A percentile compares a stretch with the other conserved stretches of the same genome.
phyloP scores from a whole-genome alignment of 1,140 invertebrate genomes.

The Sycophila sp. region DNA sequence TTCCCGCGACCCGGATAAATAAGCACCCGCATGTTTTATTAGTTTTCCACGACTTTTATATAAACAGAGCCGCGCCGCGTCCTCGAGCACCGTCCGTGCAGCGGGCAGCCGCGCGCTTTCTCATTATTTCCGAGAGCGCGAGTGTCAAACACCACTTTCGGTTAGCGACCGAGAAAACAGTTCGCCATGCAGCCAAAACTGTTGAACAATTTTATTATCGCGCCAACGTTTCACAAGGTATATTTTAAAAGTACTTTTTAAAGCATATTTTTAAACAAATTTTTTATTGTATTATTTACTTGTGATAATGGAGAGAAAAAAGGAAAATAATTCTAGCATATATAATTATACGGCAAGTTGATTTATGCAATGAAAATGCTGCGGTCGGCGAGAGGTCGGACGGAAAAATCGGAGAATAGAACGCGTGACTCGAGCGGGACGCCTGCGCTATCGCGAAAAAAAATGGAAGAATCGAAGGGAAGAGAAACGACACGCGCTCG shows the following conservation, averaged over 20 bases:
- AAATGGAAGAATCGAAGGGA: background rate
- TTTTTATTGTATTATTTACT: background rate
- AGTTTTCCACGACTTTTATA: background rate
- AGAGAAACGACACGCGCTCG: background rate
- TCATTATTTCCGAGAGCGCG: no score
- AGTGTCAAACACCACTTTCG: no score
- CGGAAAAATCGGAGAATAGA: background rate
- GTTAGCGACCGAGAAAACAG: no score
- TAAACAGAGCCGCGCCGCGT: no score
- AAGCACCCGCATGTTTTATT: slow-evolving; percentile 3
- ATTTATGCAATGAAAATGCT: background rate
- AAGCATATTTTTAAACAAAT: background rate
- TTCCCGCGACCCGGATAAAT: slow-evolving; percentile 3
- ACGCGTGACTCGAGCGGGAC: background rate
- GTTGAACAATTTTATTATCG: no score
- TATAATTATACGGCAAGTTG: background rate
- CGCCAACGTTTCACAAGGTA: no score
- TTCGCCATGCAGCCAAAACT: no score
- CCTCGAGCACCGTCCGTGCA: no score
- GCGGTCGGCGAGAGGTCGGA: no score
- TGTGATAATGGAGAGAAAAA: background rate
- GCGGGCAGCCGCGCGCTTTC: no score
- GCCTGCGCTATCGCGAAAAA: background rate
- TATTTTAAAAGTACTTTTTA: no score
- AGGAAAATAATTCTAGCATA: background rate